Conservation (phyloP, 2,797 vertebrate genomes). For the Leptoclinus maculatus region DNA sequence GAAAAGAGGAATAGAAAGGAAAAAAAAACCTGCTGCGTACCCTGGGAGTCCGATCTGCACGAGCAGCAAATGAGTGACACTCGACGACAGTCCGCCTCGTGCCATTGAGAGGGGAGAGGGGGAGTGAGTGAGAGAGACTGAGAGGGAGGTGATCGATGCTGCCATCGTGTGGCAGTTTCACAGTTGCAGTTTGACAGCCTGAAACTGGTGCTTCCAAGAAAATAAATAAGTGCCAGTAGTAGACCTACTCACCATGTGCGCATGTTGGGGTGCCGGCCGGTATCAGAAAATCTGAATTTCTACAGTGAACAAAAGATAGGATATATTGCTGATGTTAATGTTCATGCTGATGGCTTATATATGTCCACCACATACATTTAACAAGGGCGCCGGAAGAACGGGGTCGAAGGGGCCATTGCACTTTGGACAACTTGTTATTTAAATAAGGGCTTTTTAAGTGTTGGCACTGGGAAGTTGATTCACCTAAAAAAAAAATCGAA, state of each 20-base stretch:
- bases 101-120: slow-evolving; percentile 16
- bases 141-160: not conserved
- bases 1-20: not conserved
- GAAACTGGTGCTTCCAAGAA: no score
- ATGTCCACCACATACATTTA: not conserved
- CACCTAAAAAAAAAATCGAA: no score
- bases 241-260: no score
- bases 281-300: not conserved
- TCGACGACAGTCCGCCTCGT: slow-evolving; percentile 28
- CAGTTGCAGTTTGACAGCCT: not conserved
- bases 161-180: not conserved
- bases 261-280: no score
- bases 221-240: no score
- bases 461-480: no score
- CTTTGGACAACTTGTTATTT: not conserved
- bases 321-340: not conserved
- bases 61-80: slow-evolving; percentile 51
- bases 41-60: slow-evolving; percentile 2
- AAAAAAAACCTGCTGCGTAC: not conserved
- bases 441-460: no score
- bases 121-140: slow-evolving; percentile 5
- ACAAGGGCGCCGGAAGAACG: not conserved
- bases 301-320: not conserved
- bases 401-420: not conserved
- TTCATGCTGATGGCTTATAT: not conserved